These are phyloP conservation scores for Semnornis frantzii DNA, from an alignment of 2,113 vertebrate genomes.

Conservation along the genomic window DNA sequence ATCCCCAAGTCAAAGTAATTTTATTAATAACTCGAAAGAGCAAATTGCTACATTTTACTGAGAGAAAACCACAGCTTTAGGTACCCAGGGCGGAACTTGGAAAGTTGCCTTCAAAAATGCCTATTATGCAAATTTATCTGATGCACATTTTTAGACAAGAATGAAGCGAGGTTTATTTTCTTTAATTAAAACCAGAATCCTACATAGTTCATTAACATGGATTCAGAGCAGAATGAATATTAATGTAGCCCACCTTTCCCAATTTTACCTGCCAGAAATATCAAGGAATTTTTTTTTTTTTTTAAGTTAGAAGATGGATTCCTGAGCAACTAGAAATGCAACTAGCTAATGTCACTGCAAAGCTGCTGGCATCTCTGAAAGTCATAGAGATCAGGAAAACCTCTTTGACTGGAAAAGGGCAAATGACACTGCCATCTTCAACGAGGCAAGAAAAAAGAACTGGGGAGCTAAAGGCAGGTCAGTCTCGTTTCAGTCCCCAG, in stretches of 20 bases:
- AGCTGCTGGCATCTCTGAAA: background rate
- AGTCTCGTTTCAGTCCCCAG: background rate
- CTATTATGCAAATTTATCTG: conserved; percentile 21
- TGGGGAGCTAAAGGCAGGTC: background rate
- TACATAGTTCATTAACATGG: conserved; percentile 34
- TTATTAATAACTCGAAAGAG: conserved; percentile 33
- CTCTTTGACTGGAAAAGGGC: background rate
- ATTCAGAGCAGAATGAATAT: conserved; percentile 51
- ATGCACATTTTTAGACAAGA: conserved; percentile 45
- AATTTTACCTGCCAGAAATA: conserved; percentile 43
- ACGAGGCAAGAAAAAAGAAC: background rate
- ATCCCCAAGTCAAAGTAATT: background rate
- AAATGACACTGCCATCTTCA: background rate
- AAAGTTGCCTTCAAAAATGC: conserved; percentile 34
- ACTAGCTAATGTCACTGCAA: background rate
- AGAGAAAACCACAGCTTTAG: conserved; percentile 6
- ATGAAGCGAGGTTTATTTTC: conserved; percentile 36
- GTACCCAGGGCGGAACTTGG: background rate
- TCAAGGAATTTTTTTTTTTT: background rate
- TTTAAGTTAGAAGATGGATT: conserved; percentile 22
- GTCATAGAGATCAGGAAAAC: background rate
- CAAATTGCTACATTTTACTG: background rate
- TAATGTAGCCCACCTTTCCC: conserved; percentile 40
- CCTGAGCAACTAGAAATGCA: background rate
- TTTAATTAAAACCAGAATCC: conserved; percentile 57